Conservation (phyloP, 2,113 vertebrate species). For the Semicossyphus pulcher region DNA sequence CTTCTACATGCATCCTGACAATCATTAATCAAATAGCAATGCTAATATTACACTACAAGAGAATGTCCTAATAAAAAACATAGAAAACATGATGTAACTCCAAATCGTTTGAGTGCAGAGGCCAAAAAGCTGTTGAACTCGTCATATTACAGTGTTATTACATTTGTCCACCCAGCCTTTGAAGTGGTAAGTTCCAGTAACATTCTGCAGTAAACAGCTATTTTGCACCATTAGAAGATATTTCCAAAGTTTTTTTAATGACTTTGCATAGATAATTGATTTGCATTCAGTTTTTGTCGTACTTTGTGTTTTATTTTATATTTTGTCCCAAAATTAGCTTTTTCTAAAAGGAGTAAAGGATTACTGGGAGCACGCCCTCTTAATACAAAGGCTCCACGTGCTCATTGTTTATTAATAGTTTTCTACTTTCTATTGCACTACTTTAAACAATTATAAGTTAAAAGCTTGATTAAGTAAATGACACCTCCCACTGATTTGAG, state of each 20-base stretch:
- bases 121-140: constrained; percentile 7
- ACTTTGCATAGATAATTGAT: constrained; percentile 72
- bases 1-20: constrained; percentile 21
- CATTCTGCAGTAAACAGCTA: constrained; percentile 36
- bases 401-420: not conserved
- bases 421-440: constrained; percentile 9
- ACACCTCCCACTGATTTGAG: not conserved
- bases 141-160: constrained; percentile 12
- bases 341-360: not conserved
- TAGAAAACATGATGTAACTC: constrained; percentile 4
- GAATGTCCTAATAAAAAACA: not conserved
- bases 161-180: constrained; percentile 1
- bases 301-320: constrained; percentile 12
- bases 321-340: constrained; percentile 20
- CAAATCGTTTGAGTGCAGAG: constrained; percentile 16
- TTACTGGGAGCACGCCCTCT: constrained; percentile 7
- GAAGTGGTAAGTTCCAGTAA: constrained; percentile 4
- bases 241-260: constrained; percentile 28
- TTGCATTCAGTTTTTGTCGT: constrained; percentile 48
- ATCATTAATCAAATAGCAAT: not conserved
- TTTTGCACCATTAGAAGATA: constrained; percentile 52
- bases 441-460: constrained; percentile 16
- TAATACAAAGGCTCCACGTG: not conserved
- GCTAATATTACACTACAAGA: constrained; percentile 3
- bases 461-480: not conserved